Base-by-base conservation (phyloP, 2,888 invertebrate species). In the Cheilosia vulpina region DNA sequence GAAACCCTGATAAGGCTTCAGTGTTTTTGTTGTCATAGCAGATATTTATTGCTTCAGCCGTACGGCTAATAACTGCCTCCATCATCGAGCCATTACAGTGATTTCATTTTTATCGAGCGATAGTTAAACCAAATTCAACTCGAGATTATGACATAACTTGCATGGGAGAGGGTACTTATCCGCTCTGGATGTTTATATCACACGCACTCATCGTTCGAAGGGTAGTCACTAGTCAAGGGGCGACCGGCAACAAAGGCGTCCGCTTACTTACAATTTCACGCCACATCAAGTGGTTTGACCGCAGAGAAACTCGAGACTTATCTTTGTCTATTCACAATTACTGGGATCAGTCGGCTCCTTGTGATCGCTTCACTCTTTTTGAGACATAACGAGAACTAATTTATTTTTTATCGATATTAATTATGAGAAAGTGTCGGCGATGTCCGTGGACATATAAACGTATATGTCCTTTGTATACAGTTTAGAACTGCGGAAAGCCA, bases 1-100 rank as follows among this genome's bases (percentile, higher is more conserved):
- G 92, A 92, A 92, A 90, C 91, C 89, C 92, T 92, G 92, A 92
- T 92, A 92, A 92, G 91, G 88, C 89, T 90, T 91, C 90, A 90
- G 90, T 91, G 91, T 90, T 92, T 89, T 90, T 91, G 92, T 85
- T 85, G 85, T 85, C 85, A 85, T 85, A 85, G 85, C 76, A 85
- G 85, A 85, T 85, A 85, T 85, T 85, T 85, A 85, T 85, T 85
- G 85, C 85, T 68, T 45, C 85, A 72, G 76, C 81, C 77, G 57
- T 62, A 80, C 47, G 72, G 81, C 85, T 81, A 85, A 85, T 85
- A 85, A 85, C 81, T 85, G 81, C 81, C 76, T 85, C 77, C 85
- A 81, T 85, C 85, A 85, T 85, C 76, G 72, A 68, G 76, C 80
- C 81, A 85, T 81, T 85, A 81, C 81, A 77, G 43, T 81, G 72